Conservation (phyloP, 1,140 invertebrate species). For the Chrysopa pallens region DNA sequence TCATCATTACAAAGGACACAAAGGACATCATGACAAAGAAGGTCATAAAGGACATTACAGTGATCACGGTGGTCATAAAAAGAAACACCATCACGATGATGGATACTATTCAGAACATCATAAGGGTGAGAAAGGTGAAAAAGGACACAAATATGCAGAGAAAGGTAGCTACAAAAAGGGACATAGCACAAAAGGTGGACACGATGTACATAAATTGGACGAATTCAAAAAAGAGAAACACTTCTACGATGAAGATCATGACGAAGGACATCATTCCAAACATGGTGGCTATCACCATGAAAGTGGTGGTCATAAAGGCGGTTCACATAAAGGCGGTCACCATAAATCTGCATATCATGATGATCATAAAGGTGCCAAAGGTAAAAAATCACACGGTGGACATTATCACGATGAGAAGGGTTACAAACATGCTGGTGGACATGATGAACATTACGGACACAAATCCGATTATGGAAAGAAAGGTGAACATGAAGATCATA, state of each 20-base stretch:
- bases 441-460: conserved; percentile 44
- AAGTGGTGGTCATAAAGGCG: conserved; percentile 35
- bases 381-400: conserved; percentile 36
- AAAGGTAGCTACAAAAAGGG: conserved; percentile 42
- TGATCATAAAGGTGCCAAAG: conserved; percentile 38
- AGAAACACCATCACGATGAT: conserved; percentile 45
- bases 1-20: conserved; percentile 41
- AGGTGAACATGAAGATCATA: conserved; percentile 41
- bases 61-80: conserved; percentile 41
- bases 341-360: conserved; percentile 40
- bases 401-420: conserved; percentile 40
- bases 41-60: conserved; percentile 42
- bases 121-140: conserved; percentile 43
- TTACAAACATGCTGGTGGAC: conserved; percentile 44
- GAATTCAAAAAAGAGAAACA: conserved; percentile 54
- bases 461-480: conserved; percentile 46
- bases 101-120: conserved; percentile 48
- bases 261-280: conserved; percentile 40
- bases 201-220: conserved; percentile 49
- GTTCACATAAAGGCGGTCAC: conserved; percentile 40
- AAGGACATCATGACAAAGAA: conserved; percentile 46
- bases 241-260: conserved; percentile 45
- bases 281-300: conserved; percentile 36
- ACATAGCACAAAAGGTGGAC: conserved; percentile 41
- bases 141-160: conserved; percentile 39